Evolutionary conservation across 2,797 vertebrate genomes (phyloP), one percentile per base, ranked within the genome.

Genomic region (Chelon labrosus): DNA sequence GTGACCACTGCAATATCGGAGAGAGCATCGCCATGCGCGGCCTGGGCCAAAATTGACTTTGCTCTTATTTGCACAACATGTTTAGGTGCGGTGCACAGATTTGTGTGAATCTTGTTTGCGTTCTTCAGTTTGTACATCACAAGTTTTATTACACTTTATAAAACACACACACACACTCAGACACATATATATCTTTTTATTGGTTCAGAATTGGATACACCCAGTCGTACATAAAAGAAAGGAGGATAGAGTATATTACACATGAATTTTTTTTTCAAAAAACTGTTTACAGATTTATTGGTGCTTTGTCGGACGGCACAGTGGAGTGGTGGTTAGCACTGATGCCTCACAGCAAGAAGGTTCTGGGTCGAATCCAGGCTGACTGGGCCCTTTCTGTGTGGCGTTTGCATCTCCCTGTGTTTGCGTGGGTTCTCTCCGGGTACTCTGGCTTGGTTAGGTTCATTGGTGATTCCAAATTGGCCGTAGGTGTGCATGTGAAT

Each of bases 1-100:
- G 73, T 93, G 92, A 93, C 91, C 86, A 91, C 86, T 80, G 87
- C 91, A 91, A 85, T 93, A 93, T 92, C 93, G 88, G 77, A 89
- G 59, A 73, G 81, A 85, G 81, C 87, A 91, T 92, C 91, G 85
- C 84, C 86, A 84, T 92, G 85, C 90, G 91, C 82, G 65, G 89
- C 85, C 83, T 65, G 16, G 16, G 77, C 82, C 89, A 78, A 90
- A 90, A 92, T 92, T 85, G 90, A 91, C 89, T 92, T 89, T 83
- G 84, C 81, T 85, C 78, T 57, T 90, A 91, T 92, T 90, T 89
- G 83, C 78, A 76, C 81, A 75, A 77, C 80, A 75, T 90, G 73
- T 88, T 84, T 88, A 82, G 83, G 84, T 84, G 75, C 67, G 65
- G 66, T 50, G 37, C 77, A 9, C 60, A 49, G 70, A 63, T 78